Base-by-base conservation (phyloP, 92 coral and sea anemone genomes). In the Parazoanthus atlanticus region DNA sequence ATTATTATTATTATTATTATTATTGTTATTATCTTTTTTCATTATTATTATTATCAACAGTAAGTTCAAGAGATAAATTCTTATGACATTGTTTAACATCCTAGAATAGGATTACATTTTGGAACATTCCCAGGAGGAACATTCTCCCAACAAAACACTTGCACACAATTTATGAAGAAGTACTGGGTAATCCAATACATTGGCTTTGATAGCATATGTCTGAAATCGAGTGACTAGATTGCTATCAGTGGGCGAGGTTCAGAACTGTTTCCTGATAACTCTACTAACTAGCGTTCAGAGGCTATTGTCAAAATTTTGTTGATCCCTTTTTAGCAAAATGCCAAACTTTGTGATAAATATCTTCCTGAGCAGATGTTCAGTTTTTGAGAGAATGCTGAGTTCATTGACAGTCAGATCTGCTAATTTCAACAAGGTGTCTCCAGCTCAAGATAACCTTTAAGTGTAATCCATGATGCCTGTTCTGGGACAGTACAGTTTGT, bases 261-360 rank as follows among this genome's bases (percentile, higher is more conserved):
- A 21, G 69, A 61, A 61, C 56, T 65, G 73, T 70, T 84, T 71
- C 87, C 78, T 69, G 65, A 84, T 46, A 11, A 21, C 69, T 61
- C 69, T 2, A 23, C 69, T 61, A 61, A 61, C 26, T 61, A 21
- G 38, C 40, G 17, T 67, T 7, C 38, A 34, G 31, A 23, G 64
- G 43, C 19, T 17, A 12, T 29, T 25, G 19, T 84, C 78, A 84
- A 84, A 38, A 47, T 25, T 70, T 49, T 23, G 3, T 70, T 61
- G 40, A 69, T 69, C 78, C 52, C 87, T 64, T 43, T 67, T 84
- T 67, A 61, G 87, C 78, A 84, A 84, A 25, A 46, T 47, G 78
- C 66, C 79, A 84, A 84, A 36, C 74, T 30, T 84, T 70, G 54
- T 70, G n/a, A 46, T 61, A 71, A n/a, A 29, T 66, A 41, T 83